These are phyloP conservation scores for Lineus longissimus DNA, from an alignment of 1,140 invertebrate genomes.

Conservation along the genomic window DNA sequence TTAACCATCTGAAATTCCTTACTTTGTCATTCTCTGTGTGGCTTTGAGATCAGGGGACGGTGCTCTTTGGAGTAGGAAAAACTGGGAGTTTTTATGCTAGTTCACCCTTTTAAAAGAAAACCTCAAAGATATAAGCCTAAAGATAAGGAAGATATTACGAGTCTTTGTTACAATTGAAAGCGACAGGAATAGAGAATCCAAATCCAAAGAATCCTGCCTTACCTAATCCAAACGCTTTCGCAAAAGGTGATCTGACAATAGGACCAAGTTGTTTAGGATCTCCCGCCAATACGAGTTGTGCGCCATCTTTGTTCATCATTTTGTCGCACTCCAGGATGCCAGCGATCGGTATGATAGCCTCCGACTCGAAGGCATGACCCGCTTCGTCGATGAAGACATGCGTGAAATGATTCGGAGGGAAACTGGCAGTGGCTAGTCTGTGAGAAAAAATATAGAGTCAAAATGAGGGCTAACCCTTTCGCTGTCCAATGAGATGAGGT, in stretches of 20 bases:
- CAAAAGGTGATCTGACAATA: conserved; percentile 67
- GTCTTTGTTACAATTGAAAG: no score
- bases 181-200: no score
- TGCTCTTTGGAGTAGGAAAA: no score
- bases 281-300: conserved; percentile 75
- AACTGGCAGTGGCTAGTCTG: conserved; percentile 60
- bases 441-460: conserved; percentile 9
- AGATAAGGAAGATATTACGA: no score
- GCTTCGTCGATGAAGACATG: conserved; percentile 88
- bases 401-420: conserved; percentile 74
- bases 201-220: conserved; percentile 9
- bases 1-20: no score
- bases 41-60: no score
- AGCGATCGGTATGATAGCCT: conserved; percentile 53
- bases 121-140: no score
- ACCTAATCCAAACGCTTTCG: conserved; percentile 63
- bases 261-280: conserved; percentile 90
- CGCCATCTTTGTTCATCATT: conserved; percentile 9
- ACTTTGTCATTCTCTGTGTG: no score
- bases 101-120: no score
- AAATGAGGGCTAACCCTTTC: background rate
- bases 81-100: no score
- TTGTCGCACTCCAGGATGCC: conserved; percentile 31
- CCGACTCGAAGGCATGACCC: conserved; percentile 83
- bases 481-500: background rate